phyloP scores from a whole-genome alignment of 2,113 vertebrate genomes.

The Onychorhynchus coronatus region DNA sequence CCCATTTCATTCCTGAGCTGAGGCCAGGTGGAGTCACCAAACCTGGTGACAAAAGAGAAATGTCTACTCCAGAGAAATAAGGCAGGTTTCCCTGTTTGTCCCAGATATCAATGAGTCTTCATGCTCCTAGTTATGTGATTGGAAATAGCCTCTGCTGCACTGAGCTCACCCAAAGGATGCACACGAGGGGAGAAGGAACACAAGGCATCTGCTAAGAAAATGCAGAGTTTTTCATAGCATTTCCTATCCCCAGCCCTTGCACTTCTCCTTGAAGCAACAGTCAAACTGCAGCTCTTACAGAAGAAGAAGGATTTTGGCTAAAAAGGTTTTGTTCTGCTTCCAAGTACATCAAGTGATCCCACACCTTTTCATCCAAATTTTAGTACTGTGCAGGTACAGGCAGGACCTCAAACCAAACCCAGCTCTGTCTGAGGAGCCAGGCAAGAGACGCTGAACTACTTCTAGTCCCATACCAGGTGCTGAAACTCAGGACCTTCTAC shows the following conservation, averaged over 20 bases:
- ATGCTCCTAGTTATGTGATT: background rate
- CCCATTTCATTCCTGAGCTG: background rate
- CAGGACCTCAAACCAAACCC: background rate
- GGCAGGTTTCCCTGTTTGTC: background rate
- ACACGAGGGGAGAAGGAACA: background rate
- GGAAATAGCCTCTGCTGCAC: background rate
- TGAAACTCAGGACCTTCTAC: background rate
- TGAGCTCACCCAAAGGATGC: background rate
- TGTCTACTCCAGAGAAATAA: background rate
- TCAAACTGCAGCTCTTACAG: background rate
- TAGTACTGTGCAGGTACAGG: background rate
- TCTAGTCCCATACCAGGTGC: background rate
- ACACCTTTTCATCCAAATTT: background rate
- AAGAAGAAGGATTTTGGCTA: background rate
- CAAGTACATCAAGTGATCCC: background rate
- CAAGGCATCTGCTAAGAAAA: background rate
- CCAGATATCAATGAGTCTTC: background rate
- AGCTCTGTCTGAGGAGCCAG: background rate
- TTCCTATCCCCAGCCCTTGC: background rate
- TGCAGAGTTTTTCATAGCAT: background rate
- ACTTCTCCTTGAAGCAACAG: background rate
- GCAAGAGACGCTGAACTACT: background rate
- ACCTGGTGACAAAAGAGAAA: background rate
- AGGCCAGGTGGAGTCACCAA: background rate
- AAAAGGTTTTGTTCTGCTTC: background rate